These are phyloP conservation scores for Tenthredo mesomela DNA, from an alignment of 2,888 invertebrate species.

Conservation along the genomic window DNA sequence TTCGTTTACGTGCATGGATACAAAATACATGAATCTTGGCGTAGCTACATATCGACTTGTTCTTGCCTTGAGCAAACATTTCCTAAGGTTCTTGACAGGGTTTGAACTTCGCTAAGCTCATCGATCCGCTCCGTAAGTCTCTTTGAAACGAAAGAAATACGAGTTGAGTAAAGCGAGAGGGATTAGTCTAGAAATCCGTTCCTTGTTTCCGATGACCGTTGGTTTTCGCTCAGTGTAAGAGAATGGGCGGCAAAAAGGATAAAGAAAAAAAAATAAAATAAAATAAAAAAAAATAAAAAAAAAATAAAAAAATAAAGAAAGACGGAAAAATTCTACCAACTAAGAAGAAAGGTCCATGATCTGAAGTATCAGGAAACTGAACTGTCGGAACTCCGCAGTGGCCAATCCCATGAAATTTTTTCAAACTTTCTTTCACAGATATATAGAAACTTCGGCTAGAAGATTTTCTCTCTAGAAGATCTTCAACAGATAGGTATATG, in stretches of 20 bases:
- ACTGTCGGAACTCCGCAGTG: background rate
- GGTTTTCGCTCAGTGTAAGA: background rate
- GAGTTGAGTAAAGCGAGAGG: constrained; percentile 17
- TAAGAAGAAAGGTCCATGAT: background rate
- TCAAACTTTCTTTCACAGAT: background rate
- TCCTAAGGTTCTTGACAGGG: background rate
- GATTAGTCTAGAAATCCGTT: background rate
- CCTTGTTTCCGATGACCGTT: constrained; percentile 12
- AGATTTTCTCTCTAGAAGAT: background rate
- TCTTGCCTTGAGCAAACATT: background rate
- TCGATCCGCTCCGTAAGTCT: background rate
- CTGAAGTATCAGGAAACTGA: constrained; percentile 4
- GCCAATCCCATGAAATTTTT: constrained; percentile 1
- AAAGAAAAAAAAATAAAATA: background rate
- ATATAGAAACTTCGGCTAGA: background rate
- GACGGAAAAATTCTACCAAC: background rate
- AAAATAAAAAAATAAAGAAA: too few species aligned
- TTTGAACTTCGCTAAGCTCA: background rate
- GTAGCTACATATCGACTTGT: background rate
- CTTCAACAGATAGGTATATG: background rate
- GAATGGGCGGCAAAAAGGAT: background rate
- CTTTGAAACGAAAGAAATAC: constrained; percentile 16
- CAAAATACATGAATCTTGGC: background rate
- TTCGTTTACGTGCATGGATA: background rate
- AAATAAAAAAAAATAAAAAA: too few species aligned